A percentile compares a stretch with the other conserved stretches of the same genome.
Evolutionary conservation across 2,113 vertebrate genomes (phyloP).

Genomic region (Amphilophus citrinellus): DNA sequence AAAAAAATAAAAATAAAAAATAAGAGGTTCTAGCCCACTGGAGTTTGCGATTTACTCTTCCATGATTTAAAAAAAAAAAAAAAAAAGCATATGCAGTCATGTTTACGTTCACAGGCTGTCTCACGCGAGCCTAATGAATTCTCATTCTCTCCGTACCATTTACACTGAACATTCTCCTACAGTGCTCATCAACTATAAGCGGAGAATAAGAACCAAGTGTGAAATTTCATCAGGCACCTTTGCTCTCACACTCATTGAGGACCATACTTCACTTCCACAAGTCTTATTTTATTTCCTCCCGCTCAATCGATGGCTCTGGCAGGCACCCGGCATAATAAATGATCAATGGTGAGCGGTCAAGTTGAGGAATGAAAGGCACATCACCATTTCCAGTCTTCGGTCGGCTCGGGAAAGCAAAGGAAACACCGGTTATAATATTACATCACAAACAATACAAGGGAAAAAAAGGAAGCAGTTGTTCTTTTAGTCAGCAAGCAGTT

Average conservation of each 20-base stretch:
- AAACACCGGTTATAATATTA: slow-evolving; percentile 27
- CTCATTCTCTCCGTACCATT: not conserved
- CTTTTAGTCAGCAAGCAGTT: slow-evolving; percentile 29
- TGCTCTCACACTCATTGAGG: not conserved
- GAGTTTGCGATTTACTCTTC: slow-evolving; percentile 36
- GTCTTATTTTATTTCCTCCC: slow-evolving; percentile 42
- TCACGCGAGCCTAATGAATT: not conserved
- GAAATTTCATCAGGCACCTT: slow-evolving; percentile 18
- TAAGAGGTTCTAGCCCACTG: slow-evolving; percentile 31
- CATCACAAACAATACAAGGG: not conserved
- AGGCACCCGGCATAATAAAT: slow-evolving; percentile 59
- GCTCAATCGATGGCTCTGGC: slow-evolving; percentile 59
- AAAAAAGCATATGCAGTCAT: not conserved
- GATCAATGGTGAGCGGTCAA: slow-evolving; percentile 74
- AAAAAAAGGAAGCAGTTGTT: not conserved
- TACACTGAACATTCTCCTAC: not conserved
- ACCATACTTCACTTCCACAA: slow-evolving; percentile 43
- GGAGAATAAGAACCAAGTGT: not conserved
- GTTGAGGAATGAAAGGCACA: slow-evolving; percentile 67
- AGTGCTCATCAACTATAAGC: slow-evolving; percentile 7
- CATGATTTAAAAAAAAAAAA: not conserved
- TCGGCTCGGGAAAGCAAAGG: slow-evolving; percentile 35
- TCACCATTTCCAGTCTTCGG: slow-evolving; percentile 20
- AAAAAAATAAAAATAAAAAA: not conserved
- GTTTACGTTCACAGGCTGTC: slow-evolving; percentile 15